Conservation (phyloP, 2,888 invertebrate genomes). For the Priapulus caudatus region DNA sequence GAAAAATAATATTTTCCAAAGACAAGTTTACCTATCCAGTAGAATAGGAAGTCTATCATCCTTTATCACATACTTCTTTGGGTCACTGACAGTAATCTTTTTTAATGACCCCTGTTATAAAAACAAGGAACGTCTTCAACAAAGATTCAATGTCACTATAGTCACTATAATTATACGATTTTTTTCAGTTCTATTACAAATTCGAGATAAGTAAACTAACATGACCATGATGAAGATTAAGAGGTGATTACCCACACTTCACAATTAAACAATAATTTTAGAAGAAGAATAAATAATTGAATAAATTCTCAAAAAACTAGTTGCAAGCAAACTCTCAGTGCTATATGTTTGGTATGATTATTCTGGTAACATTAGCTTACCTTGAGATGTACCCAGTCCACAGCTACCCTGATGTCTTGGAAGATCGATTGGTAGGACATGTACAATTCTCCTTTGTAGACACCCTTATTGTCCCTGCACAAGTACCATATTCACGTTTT, state of each 20-base stretch:
- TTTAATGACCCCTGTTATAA: conserved; percentile 72
- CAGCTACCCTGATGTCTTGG: conserved; percentile 87
- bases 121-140: background rate
- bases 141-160: background rate
- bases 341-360: background rate
- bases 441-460: conserved; percentile 77
- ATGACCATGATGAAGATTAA: too few relatives aligned
- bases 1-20: too few relatives aligned
- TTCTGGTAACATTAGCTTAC: conserved; percentile 30
- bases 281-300: too few relatives aligned
- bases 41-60: conserved; percentile 83
- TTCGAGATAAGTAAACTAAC: too few relatives aligned
- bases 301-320: too few relatives aligned
- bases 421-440: conserved; percentile 98
- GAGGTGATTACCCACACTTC: too few relatives aligned
- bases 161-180: too few relatives aligned
- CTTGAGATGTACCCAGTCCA: conserved; percentile 60
- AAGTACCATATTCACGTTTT: too few relatives aligned
- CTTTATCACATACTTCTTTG: conserved; percentile 80
- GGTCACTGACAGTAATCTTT: conserved; percentile 68
- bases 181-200: background rate
- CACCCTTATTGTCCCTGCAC: conserved; percentile 57
- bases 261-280: too few relatives aligned
- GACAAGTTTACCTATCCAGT: conserved; percentile 56
- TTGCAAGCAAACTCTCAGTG: background rate